Base-by-base conservation (phyloP, 2,113 vertebrate genomes). In the Ciconia stormi region DNA sequence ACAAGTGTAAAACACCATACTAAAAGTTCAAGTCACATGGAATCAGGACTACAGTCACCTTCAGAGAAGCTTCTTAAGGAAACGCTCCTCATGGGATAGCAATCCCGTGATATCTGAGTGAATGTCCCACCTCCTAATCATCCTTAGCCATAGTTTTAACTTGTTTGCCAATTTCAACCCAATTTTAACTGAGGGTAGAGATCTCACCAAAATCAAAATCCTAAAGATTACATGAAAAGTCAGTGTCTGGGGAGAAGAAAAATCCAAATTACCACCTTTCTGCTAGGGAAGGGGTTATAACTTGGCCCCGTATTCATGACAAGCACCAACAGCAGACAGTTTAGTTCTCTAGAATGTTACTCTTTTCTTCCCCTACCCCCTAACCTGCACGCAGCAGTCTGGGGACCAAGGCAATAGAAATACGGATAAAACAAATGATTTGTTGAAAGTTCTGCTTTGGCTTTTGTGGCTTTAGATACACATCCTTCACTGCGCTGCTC, bases 391-490 rank as follows among this genome's bases (percentile, higher is more conserved):
- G 0, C 30, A 79, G 62, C 29, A 62, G 76, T 19, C n/a, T 58
- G 32, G 47, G 77, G 82, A 92, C 38, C 10, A 44, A 70, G 30
- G 59, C 42, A 95, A 83, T 16, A 89, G 58, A 94, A 89, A 83
- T 8, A 61, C 2, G 1, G 42, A 87, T 62, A 76, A 89, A 90
- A 59, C 44, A 85, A 91, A 91, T 40, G 1, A 82, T 82, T 91
- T 89, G 61, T 72, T 79, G n/a, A 56, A 87, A 91, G 93, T 70
- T 84, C 78, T 90, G 58, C 59, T 86, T 70, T 86, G 89, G 32
- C 46, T 88, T 94, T 89, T 62, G 53, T 79, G 67, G 70, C 62
- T 96, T 94, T 73, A 92, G 83, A 76, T 38, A 65, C 44, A 81
- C 55, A 82, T 79, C 86, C 76, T 67, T 67, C 53, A 34, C 30